Base-by-base conservation (phyloP, 2,113 vertebrate species). In the Telmatochromis sp. region DNA sequence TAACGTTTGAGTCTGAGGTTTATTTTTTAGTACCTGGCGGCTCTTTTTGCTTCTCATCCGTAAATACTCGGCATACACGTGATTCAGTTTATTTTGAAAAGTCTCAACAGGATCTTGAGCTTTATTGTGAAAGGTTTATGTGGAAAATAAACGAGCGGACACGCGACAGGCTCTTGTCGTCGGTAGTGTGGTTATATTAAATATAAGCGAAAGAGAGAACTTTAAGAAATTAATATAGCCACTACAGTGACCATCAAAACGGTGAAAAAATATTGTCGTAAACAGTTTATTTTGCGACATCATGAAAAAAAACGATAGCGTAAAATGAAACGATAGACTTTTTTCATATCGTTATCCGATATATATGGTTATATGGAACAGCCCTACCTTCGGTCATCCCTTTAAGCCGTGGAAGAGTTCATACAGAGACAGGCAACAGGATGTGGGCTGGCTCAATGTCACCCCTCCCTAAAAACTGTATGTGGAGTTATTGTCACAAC, bases 361-460 rank as follows among this genome's bases (percentile, higher is more conserved):
- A 57, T 57, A 57, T 57, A 57, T 58, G 0, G 13, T 15, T 58
- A 28, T 58, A 58, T 15, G 3, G 55, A 58, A 58, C 54, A 57
- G 23, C 54, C 23, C 23, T 57, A 57, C 37, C 80, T 84, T 28
- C 23, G 40, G 60, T 86, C 86, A 50, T 82, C 78, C 53, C 85
- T 86, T 83, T 82, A 83, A 85, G 35, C n/a, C 63, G 26, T 23
- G 7, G 12, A 79, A 31, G n/a, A 33, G 26, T 90, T 58, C 42
- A 81, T 7, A 23, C 2, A 21, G 86, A 75, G 75, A 28, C 23
- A 45, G 47, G 10, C 87, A 86, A 73, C 90, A 89, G 92, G 91
- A 95, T 84, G 89, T 87, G 55, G 89, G 86, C 57, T 37, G 84
- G 51, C 10, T 80, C n/a, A 17, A 3, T 84, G 26, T 75, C 11